Evolutionary conservation across 2,113 vertebrate species (phyloP).

Genomic region (Elachura formosa): DNA sequence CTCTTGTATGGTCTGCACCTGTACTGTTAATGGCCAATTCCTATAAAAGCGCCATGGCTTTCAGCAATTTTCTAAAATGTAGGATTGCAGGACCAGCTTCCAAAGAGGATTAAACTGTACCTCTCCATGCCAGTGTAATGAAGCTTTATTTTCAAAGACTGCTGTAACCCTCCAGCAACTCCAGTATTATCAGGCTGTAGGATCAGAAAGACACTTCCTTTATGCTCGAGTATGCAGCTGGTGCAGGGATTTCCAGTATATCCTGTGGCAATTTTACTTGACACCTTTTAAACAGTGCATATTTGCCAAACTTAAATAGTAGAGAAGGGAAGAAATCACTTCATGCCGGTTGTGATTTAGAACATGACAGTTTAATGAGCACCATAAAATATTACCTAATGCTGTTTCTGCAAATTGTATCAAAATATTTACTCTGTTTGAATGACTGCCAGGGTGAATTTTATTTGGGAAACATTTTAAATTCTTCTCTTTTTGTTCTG

Average conservation of each 20-base stretch:
- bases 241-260: slow-evolving; percentile 56
- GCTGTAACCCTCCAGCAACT: slow-evolving; percentile 39
- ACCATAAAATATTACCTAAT: slow-evolving; percentile 30
- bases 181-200: slow-evolving; percentile 10
- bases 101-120: slow-evolving; percentile 22
- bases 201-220: slow-evolving; percentile 49
- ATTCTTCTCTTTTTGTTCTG: slow-evolving; percentile 5
- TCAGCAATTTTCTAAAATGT: slow-evolving; percentile 14
- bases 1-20: neutral
- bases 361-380: slow-evolving; percentile 34
- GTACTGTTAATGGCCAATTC: neutral
- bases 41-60: slow-evolving; percentile 1
- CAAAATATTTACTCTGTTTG: slow-evolving; percentile 22
- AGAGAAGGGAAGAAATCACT: slow-evolving; percentile 10
- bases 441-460: slow-evolving; percentile 23
- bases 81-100: slow-evolving; percentile 1
- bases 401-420: neutral
- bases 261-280: slow-evolving; percentile 50
- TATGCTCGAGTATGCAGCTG: slow-evolving; percentile 51
- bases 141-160: slow-evolving; percentile 39
- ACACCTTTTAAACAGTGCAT: slow-evolving; percentile 27
- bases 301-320: slow-evolving; percentile 21
- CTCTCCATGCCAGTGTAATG: slow-evolving; percentile 2
- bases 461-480: slow-evolving; percentile 30
- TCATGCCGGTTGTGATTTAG: neutral